Percentiles rank a stretch among this genome's conserved stretches.
Conservation (phyloP, 2,797 vertebrate genomes). For the Syncerus caffer region DNA sequence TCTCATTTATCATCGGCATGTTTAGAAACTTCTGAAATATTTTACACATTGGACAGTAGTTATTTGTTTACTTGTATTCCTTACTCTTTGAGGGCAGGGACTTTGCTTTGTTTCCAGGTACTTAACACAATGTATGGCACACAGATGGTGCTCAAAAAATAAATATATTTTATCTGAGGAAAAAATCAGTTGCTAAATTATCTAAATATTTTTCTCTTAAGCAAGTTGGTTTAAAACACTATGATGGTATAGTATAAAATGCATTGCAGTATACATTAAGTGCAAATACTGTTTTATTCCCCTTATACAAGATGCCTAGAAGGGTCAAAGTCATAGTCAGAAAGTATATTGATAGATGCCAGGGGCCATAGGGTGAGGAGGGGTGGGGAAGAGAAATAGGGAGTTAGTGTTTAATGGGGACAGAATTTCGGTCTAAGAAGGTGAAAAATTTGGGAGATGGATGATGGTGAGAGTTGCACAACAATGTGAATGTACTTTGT, state of each 20-base stretch:
- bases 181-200: neutral
- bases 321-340: neutral
- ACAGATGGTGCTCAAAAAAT: neutral
- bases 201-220: neutral
- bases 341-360: neutral
- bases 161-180: constrained; percentile 12
- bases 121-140: neutral
- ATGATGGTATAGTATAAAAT: neutral
- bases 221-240: neutral
- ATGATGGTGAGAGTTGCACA: neutral
- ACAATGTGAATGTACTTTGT: neutral
- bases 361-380: neutral
- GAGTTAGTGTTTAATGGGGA: neutral
- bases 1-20: neutral
- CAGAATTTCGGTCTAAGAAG: neutral
- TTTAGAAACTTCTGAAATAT: neutral
- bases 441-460: neutral
- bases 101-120: neutral
- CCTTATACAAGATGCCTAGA: neutral
- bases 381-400: neutral
- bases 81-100: neutral
- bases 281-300: neutral
- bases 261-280: neutral
- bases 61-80: neutral
- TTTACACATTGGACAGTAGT: neutral